These are phyloP conservation scores for Agriopis marginaria DNA, from an alignment of 2,888 invertebrate genomes.

Conservation along the genomic window DNA sequence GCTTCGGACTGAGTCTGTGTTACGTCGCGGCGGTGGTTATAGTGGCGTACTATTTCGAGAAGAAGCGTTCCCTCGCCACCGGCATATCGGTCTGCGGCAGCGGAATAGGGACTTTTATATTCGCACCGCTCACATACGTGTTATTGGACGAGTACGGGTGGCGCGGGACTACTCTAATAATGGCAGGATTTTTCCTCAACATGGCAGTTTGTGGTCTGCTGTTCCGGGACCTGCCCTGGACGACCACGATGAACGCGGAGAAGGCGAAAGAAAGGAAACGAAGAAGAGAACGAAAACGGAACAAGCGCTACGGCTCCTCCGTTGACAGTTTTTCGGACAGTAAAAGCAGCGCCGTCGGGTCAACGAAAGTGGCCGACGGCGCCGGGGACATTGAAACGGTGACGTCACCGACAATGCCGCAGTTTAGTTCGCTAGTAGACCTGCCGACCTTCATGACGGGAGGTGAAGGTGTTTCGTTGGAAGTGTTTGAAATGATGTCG, in stretches of 20 bases:
- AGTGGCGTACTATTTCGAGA: constrained; percentile 96
- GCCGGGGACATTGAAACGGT: constrained; percentile 71
- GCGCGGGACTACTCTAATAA: constrained; percentile 93
- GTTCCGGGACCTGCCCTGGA: constrained; percentile 90
- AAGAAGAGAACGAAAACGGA: constrained; percentile 85
- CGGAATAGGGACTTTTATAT: constrained; percentile 95
- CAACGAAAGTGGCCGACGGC: constrained; percentile 73
- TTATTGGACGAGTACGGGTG: constrained; percentile 92
- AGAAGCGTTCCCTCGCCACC: constrained; percentile 93
- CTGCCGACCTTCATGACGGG: constrained; percentile 94
- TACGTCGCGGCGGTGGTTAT: constrained; percentile 97
- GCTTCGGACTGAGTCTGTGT: constrained; percentile 94
- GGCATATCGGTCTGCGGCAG: constrained; percentile 95
- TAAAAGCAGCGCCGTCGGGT: constrained; percentile 89
- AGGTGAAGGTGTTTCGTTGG: constrained; percentile 91
- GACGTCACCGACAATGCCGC: constrained; percentile 75
- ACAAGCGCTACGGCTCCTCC: constrained; percentile 87
- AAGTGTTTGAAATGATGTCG: constrained; percentile 91
- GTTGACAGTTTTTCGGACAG: constrained; percentile 90
- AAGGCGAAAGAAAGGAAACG: constrained; percentile 88
- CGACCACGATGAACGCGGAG: constrained; percentile 86
- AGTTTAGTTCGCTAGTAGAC: constrained; percentile 93
- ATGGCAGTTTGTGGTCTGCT: constrained; percentile 93
- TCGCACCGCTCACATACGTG: constrained; percentile 92
- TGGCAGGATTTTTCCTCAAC: constrained; percentile 93